These are phyloP conservation scores for Struthidea cinerea DNA, from an alignment of 2,113 vertebrate species.

Conservation along the genomic window DNA sequence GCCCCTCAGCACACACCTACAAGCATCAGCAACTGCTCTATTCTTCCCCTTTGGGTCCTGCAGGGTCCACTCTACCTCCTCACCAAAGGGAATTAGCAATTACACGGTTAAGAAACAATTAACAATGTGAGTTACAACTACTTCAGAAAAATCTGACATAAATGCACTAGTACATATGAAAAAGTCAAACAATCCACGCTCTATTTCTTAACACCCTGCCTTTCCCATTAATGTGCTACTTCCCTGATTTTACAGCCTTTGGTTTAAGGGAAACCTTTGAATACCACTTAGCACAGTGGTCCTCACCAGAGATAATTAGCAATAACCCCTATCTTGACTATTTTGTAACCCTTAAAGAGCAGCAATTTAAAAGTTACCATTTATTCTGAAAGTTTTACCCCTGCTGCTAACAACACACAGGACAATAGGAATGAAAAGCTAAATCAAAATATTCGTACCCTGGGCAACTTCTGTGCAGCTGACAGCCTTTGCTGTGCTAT, in stretches of 20 bases:
- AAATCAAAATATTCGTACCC: neutral
- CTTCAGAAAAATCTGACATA: neutral
- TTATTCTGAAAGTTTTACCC: neutral
- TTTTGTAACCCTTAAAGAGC: neutral
- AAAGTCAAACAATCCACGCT: neutral
- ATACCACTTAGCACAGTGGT: neutral
- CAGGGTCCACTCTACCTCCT: neutral
- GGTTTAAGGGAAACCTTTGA: neutral
- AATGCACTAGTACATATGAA: neutral
- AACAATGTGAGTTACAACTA: neutral
- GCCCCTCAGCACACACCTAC: neutral
- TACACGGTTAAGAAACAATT: neutral
- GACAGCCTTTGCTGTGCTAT: neutral
- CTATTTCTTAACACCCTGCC: neutral
- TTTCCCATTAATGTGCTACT: neutral
- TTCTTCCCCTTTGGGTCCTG: neutral
- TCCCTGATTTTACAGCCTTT: neutral
- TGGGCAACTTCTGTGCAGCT: neutral
- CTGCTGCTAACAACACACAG: neutral
- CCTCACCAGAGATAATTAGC: neutral
- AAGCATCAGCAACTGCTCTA: neutral
- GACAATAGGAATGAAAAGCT: neutral
- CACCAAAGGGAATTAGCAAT: neutral
- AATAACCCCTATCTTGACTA: neutral
- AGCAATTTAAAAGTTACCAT: neutral